phyloP scores from a whole-genome alignment of 2,888 invertebrate species.

The Alviniconcha strummeri region DNA sequence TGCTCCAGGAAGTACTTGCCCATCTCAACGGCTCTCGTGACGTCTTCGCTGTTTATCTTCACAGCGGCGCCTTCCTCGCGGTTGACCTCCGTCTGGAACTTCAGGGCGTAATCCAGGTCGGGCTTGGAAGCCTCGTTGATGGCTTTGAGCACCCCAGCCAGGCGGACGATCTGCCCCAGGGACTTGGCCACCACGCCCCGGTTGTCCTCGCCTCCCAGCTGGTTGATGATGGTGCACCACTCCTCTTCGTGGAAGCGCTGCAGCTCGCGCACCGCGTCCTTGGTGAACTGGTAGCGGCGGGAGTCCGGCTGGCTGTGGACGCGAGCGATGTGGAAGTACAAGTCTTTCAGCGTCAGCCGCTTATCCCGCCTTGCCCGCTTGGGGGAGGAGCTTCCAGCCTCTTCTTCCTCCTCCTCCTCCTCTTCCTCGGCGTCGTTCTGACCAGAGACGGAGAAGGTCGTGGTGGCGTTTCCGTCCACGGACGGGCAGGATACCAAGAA shows the following conservation, averaged over 20 bases:
- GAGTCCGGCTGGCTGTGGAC: slow-evolving; percentile 36
- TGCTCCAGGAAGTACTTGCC: slow-evolving; percentile 51
- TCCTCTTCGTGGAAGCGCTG: slow-evolving; percentile 47
- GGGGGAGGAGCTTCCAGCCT: slow-evolving; percentile 24
- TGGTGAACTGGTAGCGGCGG: slow-evolving; percentile 40
- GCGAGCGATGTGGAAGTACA: slow-evolving; percentile 40
- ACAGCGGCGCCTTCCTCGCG: slow-evolving; percentile 26
- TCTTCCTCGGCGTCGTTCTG: slow-evolving; percentile 29
- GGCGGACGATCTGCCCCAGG: slow-evolving; percentile 46
- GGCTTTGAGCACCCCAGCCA: slow-evolving; percentile 48
- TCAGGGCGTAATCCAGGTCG: neutral
- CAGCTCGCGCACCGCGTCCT: slow-evolving; percentile 46
- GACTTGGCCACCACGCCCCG: slow-evolving; percentile 45
- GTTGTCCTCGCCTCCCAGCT: slow-evolving; percentile 45
- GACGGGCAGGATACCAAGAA: slow-evolving; percentile 46
- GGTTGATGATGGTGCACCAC: slow-evolving; percentile 45
- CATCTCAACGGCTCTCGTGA: slow-evolving; percentile 39
- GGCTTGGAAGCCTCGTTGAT: slow-evolving; percentile 17
- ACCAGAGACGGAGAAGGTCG: slow-evolving; percentile 10
- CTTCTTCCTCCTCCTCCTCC: slow-evolving; percentile 19
- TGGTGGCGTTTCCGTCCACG: slow-evolving; percentile 33
- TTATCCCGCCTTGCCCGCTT: neutral
- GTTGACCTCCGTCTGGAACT: neutral
- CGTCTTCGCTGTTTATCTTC: slow-evolving; percentile 38
- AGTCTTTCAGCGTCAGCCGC: slow-evolving; percentile 15